Base-by-base conservation (phyloP, 2,113 vertebrate genomes). In the Carassius auratus region DNA sequence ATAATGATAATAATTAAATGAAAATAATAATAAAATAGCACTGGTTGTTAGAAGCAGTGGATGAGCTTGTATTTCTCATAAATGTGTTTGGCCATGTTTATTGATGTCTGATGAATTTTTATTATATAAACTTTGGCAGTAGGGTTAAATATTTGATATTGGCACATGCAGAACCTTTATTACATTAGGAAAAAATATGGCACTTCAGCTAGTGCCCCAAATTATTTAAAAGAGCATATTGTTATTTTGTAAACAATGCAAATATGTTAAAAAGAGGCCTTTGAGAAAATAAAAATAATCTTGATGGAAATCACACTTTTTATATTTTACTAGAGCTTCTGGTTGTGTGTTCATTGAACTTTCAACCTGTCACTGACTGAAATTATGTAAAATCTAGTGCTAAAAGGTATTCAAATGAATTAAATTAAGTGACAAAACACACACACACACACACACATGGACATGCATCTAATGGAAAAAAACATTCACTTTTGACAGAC, bases 401-500 rank as follows among this genome's bases (percentile, higher is more conserved):
- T 19, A 8, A 68, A 68, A 17, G 8, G 1, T 71, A 17, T 69
- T 33, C 3, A 19, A 71, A 42, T 71, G 10, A 21, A 42, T 71
- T 10, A 5, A 1, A 48, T 48, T 48, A 75, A 12, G 5, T 48
- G 13, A 23, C 1, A 55, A 30, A 17, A 38, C 36, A 30, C 30
- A 38, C 3, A 38, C 3, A 42, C 5, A 38, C 5, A 42, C 1
- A 45, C 1, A 30, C 23, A 23, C 7, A 30, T 17, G 10, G 12
- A 76, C 4, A 7, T 19, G 48, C n/a, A 76, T 52, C 50, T 45
- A 10, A 15, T 15, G 10, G 2, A n/a, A 15, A 36, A 30, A 30
- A 30, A 1, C 30, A 30, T 30, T 30, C 30, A 30, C 30, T 30
- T 30, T 30, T 30, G 30, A 30, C 30, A 38, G 89, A 90, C 52